Evolutionary conservation across 1,140 invertebrate genomes (phyloP), one percentile per base, ranked within the genome.

Genomic region (Pseudobourletiella spinata): DNA sequence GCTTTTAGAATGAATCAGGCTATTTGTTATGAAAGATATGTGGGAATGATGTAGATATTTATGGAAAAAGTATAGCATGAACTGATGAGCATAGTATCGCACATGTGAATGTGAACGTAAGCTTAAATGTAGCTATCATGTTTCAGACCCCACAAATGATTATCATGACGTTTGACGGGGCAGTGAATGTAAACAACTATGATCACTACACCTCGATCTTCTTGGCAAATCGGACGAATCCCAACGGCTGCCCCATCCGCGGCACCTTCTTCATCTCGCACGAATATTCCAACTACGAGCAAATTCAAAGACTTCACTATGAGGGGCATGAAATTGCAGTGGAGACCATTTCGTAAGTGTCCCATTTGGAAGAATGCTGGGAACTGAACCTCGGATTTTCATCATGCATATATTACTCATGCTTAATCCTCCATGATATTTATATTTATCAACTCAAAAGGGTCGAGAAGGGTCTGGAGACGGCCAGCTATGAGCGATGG

Each of bases 261-360:
- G 92, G 89, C 65, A 97, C 93, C 2, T 95, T 96, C 77, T 97
- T 96, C 76, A 81, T 95, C 63, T 89, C 92, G 6, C 91, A 96
- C 73, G 91, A 95, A 74, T 95, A 92, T 77, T 92, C 89, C 71
- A 91, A 96, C 76, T 96, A 96, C 76, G 88, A 88, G 59, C 87
- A 91, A 82, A 88, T 95, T 4, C 89, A 95, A 74, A 78, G 87
- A 68, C 78, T 95, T 32, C 91, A 91, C 55, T 85, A 88, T 71
- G 83, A 87, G 65, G 91, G 91, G 28, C 88, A 95, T 69, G 93
- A 97, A 80, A 91, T 96, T 66, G 92, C 84, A 16, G 87, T 89
- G 3, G 89, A 93, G 74, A 94, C 88, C 26, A 86, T 91, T 70
- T 90, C 88, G 83, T 84, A 75, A 81, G 82, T 79, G n/a, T 59